These are phyloP conservation scores for Hemibagrus wyckioides DNA, from an alignment of 2,113 vertebrate genomes.

Conservation along the genomic window DNA sequence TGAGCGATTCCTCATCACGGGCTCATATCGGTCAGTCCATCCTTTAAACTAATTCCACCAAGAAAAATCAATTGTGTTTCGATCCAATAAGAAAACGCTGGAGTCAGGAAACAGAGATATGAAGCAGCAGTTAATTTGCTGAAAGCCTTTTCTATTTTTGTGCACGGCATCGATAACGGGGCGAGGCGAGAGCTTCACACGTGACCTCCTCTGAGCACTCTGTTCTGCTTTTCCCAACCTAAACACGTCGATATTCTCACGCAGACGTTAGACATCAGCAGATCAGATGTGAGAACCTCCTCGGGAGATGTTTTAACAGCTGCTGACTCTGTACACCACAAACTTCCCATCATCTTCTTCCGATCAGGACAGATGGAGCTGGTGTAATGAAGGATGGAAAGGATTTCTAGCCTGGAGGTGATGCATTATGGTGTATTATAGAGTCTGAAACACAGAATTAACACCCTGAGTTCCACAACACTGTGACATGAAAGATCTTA, in stretches of 20 bases:
- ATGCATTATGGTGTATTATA: neutral
- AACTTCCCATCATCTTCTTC: neutral
- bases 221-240: neutral
- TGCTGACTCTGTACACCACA: neutral
- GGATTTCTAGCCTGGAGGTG: neutral
- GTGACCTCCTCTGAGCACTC: neutral
- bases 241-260: neutral
- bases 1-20: neutral
- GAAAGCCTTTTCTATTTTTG: neutral
- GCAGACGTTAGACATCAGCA: neutral
- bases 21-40: neutral
- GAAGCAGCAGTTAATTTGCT: constrained; percentile 16
- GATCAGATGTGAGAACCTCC: neutral
- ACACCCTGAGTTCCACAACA: neutral
- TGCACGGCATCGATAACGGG: neutral
- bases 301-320: neutral
- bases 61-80: constrained; percentile 14
- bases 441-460: neutral
- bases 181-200: neutral
- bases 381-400: neutral
- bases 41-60: neutral
- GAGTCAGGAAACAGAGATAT: constrained; percentile 21
- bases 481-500: neutral
- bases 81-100: neutral
- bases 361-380: neutral